A percentile compares a stretch with the other conserved stretches of the same genome.
Conservation (phyloP, 1,140 invertebrate genomes). For the Drosophila melanica region DNA sequence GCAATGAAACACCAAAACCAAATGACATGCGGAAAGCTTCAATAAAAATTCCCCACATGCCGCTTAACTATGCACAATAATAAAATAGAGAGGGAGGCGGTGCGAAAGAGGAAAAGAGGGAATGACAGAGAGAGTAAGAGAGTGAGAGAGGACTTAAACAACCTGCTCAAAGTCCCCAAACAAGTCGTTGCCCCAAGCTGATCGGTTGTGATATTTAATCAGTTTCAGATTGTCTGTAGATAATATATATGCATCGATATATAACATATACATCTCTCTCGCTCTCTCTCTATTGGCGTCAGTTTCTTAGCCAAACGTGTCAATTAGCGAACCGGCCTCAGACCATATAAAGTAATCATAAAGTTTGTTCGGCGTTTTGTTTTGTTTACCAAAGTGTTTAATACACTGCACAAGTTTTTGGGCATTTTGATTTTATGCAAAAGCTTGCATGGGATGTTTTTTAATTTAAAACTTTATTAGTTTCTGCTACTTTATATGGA, state of each 20-base stretch:
- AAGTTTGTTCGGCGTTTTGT: constrained; percentile 46
- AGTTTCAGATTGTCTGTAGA: constrained; percentile 22
- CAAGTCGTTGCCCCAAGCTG: constrained; percentile 28
- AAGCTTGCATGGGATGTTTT: not conserved
- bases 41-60: constrained; percentile 50
- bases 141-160: not conserved
- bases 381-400: constrained; percentile 44
- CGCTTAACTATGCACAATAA: not conserved
- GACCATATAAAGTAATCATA: constrained; percentile 46
- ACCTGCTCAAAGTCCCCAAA: constrained; percentile 26
- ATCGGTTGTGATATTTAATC: constrained; percentile 21
- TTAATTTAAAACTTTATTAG: too few relatives aligned
- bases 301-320: constrained; percentile 46
- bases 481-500: too few relatives aligned
- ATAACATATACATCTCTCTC: constrained; percentile 14
- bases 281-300: not conserved
- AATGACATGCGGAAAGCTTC: constrained; percentile 16
- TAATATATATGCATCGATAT: constrained; percentile 19
- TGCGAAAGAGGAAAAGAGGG: constrained; percentile 2
- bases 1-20: constrained; percentile 48
- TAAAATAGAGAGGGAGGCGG: constrained; percentile 1
- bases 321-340: constrained; percentile 56
- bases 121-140: not conserved
- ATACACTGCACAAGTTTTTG: constrained; percentile 14
- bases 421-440: not conserved